These are phyloP conservation scores for Hanleya hanleyi DNA, from an alignment of 2,888 invertebrate genomes.

Conservation along the genomic window DNA sequence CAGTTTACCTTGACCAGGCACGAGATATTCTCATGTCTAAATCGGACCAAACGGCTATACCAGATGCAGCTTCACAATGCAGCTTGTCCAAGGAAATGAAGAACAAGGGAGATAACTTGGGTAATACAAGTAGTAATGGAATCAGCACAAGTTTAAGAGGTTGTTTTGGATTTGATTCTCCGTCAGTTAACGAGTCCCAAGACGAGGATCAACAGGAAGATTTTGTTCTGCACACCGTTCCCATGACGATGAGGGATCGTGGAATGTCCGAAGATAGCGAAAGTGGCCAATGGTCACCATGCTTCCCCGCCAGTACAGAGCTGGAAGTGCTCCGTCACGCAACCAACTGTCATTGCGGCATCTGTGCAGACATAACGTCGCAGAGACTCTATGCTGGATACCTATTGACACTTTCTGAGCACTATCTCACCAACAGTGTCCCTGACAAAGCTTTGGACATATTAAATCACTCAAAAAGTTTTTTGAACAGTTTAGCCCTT, in stretches of 20 bases:
- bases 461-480: no score
- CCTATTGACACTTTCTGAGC: background rate
- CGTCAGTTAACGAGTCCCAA: background rate
- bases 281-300: background rate
- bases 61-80: background rate
- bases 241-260: background rate
- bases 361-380: background rate
- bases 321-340: background rate
- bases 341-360: background rate
- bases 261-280: background rate
- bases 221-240: background rate
- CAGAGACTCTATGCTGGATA: background rate
- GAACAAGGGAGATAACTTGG: background rate
- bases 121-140: background rate
- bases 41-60: no score
- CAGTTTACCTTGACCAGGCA: background rate
- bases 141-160: no score
- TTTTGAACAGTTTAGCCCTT: no score
- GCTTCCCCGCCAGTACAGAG: background rate
- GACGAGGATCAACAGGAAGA: background rate
- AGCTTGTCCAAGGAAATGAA: no score
- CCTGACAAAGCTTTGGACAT: background rate
- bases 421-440: background rate
- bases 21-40: background rate
- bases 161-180: slow-evolving; percentile 1